Evolutionary conservation across 2,797 vertebrate species (phyloP).

Genomic region (Australoheros facetus): DNA sequence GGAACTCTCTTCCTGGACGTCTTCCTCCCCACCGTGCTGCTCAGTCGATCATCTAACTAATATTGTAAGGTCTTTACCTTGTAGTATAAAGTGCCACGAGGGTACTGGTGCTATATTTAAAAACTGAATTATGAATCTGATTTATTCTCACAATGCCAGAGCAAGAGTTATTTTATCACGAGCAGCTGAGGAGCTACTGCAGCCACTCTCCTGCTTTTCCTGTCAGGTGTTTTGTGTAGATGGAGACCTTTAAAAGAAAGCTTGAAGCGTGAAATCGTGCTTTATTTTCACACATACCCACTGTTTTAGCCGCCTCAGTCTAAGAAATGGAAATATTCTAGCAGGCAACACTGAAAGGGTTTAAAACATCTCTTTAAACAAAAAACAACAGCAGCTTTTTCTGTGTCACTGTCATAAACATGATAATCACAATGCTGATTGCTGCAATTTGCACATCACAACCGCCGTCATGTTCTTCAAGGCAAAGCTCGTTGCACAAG

Average conservation of each 20-base stretch:
- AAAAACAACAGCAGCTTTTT: background rate
- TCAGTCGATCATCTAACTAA: accelerated
- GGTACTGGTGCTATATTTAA: background rate
- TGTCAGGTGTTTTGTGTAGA: background rate
- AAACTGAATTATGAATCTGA: background rate
- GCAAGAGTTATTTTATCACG: no score
- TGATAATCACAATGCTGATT: background rate
- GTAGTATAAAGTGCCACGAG: accelerated
- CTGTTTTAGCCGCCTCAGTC: accelerated
- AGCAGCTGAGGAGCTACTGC: no score
- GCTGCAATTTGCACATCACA: background rate
- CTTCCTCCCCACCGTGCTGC: no score
- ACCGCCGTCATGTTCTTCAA: background rate
- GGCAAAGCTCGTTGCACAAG: background rate
- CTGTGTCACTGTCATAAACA: background rate
- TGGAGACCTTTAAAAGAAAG: background rate
- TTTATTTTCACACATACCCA: background rate
- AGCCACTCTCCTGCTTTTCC: background rate
- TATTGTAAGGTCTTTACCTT: no score
- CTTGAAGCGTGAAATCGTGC: background rate
- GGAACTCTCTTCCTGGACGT: no score
- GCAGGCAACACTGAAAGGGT: background rate
- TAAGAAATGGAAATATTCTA: accelerated
- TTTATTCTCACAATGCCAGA: background rate
- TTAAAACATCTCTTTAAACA: background rate